Percentiles rank a stretch among this genome's conserved stretches.
phyloP scores from a whole-genome alignment of 2,888 invertebrate genomes.

The Campoletis raptor region DNA sequence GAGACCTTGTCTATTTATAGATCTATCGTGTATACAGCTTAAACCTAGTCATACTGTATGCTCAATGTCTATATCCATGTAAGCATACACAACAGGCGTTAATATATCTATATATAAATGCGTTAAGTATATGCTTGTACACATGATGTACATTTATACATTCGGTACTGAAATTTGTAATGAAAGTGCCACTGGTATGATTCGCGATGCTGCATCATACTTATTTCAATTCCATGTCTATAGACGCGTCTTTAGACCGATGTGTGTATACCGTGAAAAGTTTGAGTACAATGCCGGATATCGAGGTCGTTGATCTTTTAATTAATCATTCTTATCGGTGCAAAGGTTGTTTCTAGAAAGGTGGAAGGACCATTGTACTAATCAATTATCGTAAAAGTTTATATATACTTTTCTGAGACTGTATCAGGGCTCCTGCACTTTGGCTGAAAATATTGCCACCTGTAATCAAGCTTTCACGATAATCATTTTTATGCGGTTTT shows the following conservation, averaged over 20 bases:
- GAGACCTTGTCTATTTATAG: constrained; percentile 82
- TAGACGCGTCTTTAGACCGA: not conserved
- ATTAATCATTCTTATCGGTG: not conserved
- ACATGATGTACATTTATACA: not conserved
- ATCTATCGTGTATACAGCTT: constrained; percentile 71
- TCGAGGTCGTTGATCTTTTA: constrained; percentile 22
- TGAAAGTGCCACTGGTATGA: constrained; percentile 43
- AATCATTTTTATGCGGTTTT: not conserved
- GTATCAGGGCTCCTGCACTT: not conserved
- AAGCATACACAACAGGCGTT: constrained; percentile 28
- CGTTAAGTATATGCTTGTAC: not conserved
- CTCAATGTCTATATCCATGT: not conserved
- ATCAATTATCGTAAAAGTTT: not conserved
- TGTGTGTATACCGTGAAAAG: not conserved
- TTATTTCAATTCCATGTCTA: constrained; percentile 2
- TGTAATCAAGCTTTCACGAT: not conserved
- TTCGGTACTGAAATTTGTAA: constrained; percentile 28
- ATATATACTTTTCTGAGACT: not conserved
- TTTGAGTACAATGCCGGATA: constrained; percentile 13
- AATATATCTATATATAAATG: not conserved
- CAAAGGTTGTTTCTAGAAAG: not conserved
- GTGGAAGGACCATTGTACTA: not conserved
- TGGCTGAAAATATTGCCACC: not conserved
- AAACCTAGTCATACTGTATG: constrained; percentile 67
- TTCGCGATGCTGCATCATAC: constrained; percentile 34